Base-by-base conservation (phyloP, 2,797 vertebrate species). In the Glyptemys insculpta region DNA sequence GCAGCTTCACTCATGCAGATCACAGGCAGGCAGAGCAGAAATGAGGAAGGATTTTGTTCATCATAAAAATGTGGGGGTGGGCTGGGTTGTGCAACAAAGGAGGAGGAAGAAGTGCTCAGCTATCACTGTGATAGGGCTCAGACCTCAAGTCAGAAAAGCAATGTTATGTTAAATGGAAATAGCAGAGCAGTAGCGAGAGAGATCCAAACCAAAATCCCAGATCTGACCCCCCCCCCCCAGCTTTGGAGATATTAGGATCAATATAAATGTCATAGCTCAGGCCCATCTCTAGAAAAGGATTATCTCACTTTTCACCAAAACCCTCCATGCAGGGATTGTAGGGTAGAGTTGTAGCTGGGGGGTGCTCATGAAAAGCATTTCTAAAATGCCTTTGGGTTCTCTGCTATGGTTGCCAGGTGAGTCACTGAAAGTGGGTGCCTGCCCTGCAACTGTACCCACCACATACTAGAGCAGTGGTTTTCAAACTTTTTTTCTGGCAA, bases 151-250 rank as follows among this genome's bases (percentile, higher is more conserved):
- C 41, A 82, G 41, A 89, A 93, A 54, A 82, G 14, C 68, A 81
- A 49, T 78, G n/a, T 47, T 85, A 85, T 84, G 86, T 93, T 87
- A 92, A 65, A 76, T 54, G 25, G 57, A 92, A 74, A 86, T 52
- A 90, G 18, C 11, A 84, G 87, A 84, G 54, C 83, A 89, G 29
- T 88, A 41, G 59, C 81, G 49, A 74, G 37, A 4, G 23, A 44
- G 41, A 4, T 47, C 37, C 72, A 25, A 76, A 44, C 11, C 6
- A 29, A 44, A 47, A 76, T 27, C 25, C 44, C 41, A 14, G 12
- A 7, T 44, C 41, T 41, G 23, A 25, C 12, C 3, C 18, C 8
- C 16, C 62, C 8, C 25, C 25, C 27, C n/a, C 8, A 27, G 41
- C 72, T 41, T 27, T 44, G 72, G 19, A 74, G 41, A 74, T 14